Conservation (phyloP, 2,888 invertebrate species). For the Gastrophysa polygoni region DNA sequence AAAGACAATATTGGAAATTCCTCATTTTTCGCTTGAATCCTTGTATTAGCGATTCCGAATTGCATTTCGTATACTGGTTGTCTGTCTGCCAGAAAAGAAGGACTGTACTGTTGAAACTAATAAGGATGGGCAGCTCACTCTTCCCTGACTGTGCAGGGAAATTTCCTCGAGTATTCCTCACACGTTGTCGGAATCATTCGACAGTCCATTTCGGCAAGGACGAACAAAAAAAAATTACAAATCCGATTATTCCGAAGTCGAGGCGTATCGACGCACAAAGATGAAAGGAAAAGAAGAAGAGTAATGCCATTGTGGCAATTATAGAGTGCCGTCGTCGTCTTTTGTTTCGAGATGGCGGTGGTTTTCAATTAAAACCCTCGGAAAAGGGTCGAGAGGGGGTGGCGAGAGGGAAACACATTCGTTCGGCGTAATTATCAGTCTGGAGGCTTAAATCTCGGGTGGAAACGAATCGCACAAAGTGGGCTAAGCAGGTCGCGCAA, state of each 20-base stretch:
- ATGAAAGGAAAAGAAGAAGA: not conserved
- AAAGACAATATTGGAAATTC: no score
- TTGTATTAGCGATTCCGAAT: no score
- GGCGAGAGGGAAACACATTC: conserved; percentile 23
- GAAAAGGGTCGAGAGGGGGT: not conserved
- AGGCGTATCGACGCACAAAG: not conserved
- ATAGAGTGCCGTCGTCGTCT: conserved; percentile 12
- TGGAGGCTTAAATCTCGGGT: conserved; percentile 35
- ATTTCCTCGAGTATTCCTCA: no score
- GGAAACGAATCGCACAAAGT: conserved; percentile 34
- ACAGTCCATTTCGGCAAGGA: no score
- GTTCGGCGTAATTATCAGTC: conserved; percentile 29
- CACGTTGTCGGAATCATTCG: no score
- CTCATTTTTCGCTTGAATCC: no score
- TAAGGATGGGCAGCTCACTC: no score
- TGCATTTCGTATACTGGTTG: no score
- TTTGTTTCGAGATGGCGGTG: conserved; percentile 22
- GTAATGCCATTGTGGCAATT: conserved; percentile 6
- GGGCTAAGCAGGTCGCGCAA: conserved; percentile 30
- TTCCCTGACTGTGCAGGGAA: no score
- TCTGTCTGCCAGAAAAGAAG: no score
- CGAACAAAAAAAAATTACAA: not conserved
- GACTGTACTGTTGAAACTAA: no score
- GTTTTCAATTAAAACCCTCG: conserved; percentile 29
- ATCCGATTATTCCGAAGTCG: not conserved